These are phyloP conservation scores for Xiphophorus maculatus DNA, from an alignment of 2,113 vertebrate species.

Conservation along the genomic window DNA sequence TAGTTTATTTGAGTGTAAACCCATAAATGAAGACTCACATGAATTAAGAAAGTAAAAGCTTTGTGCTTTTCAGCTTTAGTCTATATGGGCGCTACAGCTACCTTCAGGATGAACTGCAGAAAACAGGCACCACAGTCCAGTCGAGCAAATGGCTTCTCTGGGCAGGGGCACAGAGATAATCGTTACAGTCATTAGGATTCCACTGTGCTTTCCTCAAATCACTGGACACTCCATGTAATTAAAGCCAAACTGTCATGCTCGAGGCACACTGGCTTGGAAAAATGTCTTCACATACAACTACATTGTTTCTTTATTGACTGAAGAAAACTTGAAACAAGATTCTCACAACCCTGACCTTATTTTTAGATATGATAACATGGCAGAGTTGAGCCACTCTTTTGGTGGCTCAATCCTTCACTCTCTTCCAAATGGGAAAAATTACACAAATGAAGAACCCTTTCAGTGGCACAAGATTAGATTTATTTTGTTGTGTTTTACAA, in stretches of 20 bases:
- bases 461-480: neutral
- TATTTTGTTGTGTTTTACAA: neutral
- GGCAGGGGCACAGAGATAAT: constrained; percentile 50
- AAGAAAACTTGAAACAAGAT: neutral
- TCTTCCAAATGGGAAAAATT: neutral
- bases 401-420: neutral
- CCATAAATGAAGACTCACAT: too few relatives aligned
- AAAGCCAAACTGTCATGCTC: constrained; percentile 27
- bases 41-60: too few relatives aligned
- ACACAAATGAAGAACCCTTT: constrained; percentile 3
- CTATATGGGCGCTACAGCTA: neutral
- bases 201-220: neutral
- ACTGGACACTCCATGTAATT: constrained; percentile 13
- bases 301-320: neutral
- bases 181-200: constrained; percentile 28
- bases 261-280: constrained; percentile 2
- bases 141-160: constrained; percentile 14
- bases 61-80: neutral
- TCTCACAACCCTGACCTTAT: neutral
- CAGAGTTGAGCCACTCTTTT: neutral
- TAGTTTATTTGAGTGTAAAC: too few relatives aligned
- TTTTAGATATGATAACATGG: neutral
- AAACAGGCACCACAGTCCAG: constrained; percentile 13
- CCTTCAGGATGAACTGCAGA: constrained; percentile 9
- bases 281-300: neutral